Base-by-base conservation (phyloP, 2,888 invertebrate genomes). In the Dasysyrphus tricinctus region DNA sequence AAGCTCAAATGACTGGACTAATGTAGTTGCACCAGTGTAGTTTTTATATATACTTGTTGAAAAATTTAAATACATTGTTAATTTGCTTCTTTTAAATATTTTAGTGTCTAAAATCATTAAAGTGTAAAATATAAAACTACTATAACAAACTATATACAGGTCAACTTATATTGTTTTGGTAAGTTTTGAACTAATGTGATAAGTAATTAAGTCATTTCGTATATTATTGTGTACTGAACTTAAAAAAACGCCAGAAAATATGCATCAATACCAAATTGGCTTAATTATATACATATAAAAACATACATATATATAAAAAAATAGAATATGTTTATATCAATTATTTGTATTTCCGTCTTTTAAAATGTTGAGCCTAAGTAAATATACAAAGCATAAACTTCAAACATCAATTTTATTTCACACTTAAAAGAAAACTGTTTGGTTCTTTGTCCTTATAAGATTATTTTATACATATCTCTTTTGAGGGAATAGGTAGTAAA, bases 131-230 rank as follows among this genome's bases (percentile, higher is more conserved):
- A 54, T 29, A 54, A 54, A 54, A 29, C 12, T 12, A 29, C 12
- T 12, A 24, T 6, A 7, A 6, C 9, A 12, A 57, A 57, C 34
- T 57, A 7, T 56, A 14, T 24, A 49, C 56, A 34, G 57, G 49
- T 49, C 19, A 4, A 3, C 9, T 16, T 3, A 19, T 19, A 49
- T 49, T 49, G 11, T 44, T 49, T 19, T 49, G 9, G 49, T 49
- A 49, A 9, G 19, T 49, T 49, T 19, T 49, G 16, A 19, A 49
- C 49, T 19, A 49, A 49, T 49, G 49, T 49, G 49, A 49, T 49
- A 49, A 49, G 19, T 49, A 49, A 19, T 19, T 49, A 9, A 19
- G 49, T 19, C 49, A 49, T 49, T 19, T 49, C 19, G 19, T 49
- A 49, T 49, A 9, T 19, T 19, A 19, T 47, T 47, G 9, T 47